Base-by-base conservation (phyloP, 1,140 invertebrate genomes). In the Atta texana region DNA sequence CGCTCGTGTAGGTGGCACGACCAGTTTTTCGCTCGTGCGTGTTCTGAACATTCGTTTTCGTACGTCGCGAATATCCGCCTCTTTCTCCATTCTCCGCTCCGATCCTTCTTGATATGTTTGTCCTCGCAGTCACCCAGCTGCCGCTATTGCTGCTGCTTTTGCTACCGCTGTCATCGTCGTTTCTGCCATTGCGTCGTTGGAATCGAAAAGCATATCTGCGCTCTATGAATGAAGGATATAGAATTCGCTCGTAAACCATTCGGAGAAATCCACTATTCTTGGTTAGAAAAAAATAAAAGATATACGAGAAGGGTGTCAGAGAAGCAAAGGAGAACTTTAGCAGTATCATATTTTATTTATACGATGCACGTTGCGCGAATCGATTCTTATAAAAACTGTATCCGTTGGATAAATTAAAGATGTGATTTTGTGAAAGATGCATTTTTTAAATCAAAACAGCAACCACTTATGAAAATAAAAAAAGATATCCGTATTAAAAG, bases 1-100 rank as follows among this genome's bases (percentile, higher is more conserved):
- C 89, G 85, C 64, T 90, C 88, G 88, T 87, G 89, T 93, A 92
- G 93, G 93, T 93, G 91, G 93, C 78, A 87, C 90, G 90, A 93
- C 93, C 92, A 93, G 93, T 93, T 93, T 93, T 92, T 93, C 85
- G 72, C 81, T 81, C 61, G 59, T 57, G 61, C 86, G 71, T 44
- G 86, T 90, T 90, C 88, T 61, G 88, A 76, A 87, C 89, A 84
- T 92, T 92, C 90, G 87, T 92, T 92, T 92, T 90, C 89, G 90
- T 91, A 82, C 87, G 87, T 91, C 87, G 91, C 90, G 88, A 74
- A 92, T 91, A 44, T 80, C 66, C 66, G 63, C 64, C 55, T 89
- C 76, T 69, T 39, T 61, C 69, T 74, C n/a, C 28, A 69, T 55
- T 57, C 34, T 39, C 39, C 44, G 53, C 68, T 10, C 24, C 57